These are phyloP conservation scores for Bhutanitis thaidina DNA, from an alignment of 2,888 invertebrate genomes.

Conservation along the genomic window DNA sequence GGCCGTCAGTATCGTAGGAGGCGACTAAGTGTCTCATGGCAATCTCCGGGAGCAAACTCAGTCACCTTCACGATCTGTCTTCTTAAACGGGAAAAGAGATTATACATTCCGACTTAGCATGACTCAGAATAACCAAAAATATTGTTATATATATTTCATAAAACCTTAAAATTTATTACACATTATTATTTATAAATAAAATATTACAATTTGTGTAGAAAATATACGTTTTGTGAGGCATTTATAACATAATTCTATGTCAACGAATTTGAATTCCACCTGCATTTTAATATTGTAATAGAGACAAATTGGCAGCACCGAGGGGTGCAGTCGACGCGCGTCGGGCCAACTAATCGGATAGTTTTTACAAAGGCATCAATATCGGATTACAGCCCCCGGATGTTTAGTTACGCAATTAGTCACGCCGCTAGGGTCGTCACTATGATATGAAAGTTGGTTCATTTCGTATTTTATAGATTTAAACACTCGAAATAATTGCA, in stretches of 20 bases:
- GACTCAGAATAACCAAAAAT: no score
- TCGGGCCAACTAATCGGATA: conserved; percentile 59
- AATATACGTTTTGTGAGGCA: no score
- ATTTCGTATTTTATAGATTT: conserved; percentile 15
- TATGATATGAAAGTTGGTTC: conserved; percentile 29
- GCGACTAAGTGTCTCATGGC: no score
- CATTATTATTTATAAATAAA: no score
- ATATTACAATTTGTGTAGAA: neutral
- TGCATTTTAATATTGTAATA: conserved; percentile 28
- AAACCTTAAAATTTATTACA: no score
- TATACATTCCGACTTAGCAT: no score
- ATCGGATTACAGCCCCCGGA: conserved; percentile 68
- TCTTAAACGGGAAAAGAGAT: no score
- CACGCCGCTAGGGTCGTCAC: conserved; percentile 41
- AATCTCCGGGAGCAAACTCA: no score
- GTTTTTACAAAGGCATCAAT: conserved; percentile 79
- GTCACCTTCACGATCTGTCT: no score
- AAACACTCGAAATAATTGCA: neutral
- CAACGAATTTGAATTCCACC: conserved; percentile 20
- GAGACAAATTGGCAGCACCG: conserved; percentile 28
- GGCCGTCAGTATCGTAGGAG: no score
- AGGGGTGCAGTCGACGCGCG: conserved; percentile 20
- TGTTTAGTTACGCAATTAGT: conserved; percentile 78
- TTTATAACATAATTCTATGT: neutral
- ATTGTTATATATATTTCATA: no score